phyloP scores from a whole-genome alignment of 2,888 invertebrate genomes.

The Geophilus truncorum region DNA sequence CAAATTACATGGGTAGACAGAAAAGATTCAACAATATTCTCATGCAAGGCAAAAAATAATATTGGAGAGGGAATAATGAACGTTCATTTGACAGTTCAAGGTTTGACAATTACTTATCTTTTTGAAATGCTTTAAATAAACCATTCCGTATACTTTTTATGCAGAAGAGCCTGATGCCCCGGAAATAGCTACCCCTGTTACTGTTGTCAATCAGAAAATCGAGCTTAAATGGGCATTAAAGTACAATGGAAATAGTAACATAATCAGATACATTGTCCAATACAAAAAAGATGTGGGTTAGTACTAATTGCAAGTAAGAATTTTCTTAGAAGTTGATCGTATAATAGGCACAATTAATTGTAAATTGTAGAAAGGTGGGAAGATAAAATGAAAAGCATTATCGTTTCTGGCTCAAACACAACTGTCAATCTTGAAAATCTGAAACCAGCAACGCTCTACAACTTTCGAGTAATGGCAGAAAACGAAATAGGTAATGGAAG shows the following conservation, averaged over 20 bases:
- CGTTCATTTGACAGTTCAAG: constrained; percentile 32
- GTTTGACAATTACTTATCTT: neutral
- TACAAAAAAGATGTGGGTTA: constrained; percentile 51
- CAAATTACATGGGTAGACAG: constrained; percentile 27
- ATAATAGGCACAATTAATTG: too few relatives aligned
- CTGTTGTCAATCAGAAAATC: constrained; percentile 53
- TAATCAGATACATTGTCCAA: constrained; percentile 82
- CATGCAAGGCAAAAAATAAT: constrained; percentile 35
- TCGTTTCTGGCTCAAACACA: neutral
- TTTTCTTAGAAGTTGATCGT: neutral
- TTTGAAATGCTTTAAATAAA: too few relatives aligned
- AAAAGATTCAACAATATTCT: constrained; percentile 36
- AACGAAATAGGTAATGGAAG: constrained; percentile 68
- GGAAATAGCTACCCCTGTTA: neutral
- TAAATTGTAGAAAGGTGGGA: neutral
- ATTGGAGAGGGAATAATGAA: constrained; percentile 33
- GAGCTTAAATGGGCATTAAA: constrained; percentile 88
- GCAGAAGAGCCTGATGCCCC: constrained; percentile 8
- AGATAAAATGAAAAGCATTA: neutral
- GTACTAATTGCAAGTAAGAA: neutral
- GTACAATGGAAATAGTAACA: constrained; percentile 84
- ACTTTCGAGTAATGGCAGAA: constrained; percentile 61
- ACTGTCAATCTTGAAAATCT: constrained; percentile 50
- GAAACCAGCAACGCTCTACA: constrained; percentile 67
- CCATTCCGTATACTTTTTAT: neutral